Base-by-base conservation (phyloP, 1,140 invertebrate genomes). In the Scaptodrosophila lebanonensis region DNA sequence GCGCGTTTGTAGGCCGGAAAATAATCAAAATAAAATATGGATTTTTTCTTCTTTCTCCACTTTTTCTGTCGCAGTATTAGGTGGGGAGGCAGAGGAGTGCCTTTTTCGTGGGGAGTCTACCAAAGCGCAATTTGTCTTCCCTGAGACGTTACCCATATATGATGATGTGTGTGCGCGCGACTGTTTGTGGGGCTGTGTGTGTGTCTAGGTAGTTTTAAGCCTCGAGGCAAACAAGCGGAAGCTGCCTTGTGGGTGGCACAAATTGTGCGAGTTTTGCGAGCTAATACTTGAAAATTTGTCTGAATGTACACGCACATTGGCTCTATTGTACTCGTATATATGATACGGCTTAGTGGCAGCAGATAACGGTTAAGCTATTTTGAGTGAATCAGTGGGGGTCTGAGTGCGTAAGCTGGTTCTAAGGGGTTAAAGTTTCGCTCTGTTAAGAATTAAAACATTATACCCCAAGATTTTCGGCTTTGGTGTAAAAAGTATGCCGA, bases 21-120 rank as follows among this genome's bases (percentile, higher is more conserved):
- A 82, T 82, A 79, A 79, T 79, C 75, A 79, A 79, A 79, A 82
- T 82, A 79, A 79, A 79, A 79, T 79, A 79, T 79, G 73, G 73
- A 79, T 79, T 79, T 77, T 69, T 58, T 64, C 65, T 66, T 66
- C 47, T 50, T 63, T 58, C 60, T 73, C 67, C 53, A 40, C 53
- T 38, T 58, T 39, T 57, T 66, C 71, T 39, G n/a, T 18, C 49
- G 44, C 50, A 40, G 25, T 47, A 64, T 36, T 44, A 43, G 13
- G 62, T 44, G 66, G 17, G 36, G 56, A 6, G 7, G 22, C 12
- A 1, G 8, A 29, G 12, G 17, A 47, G 30, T 62, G 27, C 22
- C 15, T 49, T 8, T 53, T 30, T 13, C 32, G 45, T 43, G 49
- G 40, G 56, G 51, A 73, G 73, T 79, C 75, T 79, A 79, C 75